Percentiles rank a stretch among this genome's conserved stretches.
Evolutionary conservation across 2,888 invertebrate species (phyloP).

Genomic region (Chaitophorus viminalis): DNA sequence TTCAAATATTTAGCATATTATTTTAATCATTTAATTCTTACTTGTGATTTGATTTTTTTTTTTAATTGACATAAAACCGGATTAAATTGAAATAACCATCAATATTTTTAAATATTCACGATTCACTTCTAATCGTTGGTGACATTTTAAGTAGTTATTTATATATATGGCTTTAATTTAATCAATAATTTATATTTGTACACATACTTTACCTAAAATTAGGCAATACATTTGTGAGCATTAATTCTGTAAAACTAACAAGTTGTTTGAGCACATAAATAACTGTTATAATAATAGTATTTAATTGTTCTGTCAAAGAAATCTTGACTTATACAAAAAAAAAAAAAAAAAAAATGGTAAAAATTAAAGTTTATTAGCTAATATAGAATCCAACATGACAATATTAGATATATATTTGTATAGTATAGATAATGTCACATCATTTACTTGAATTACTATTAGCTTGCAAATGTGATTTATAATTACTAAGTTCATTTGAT

Average conservation of each 20-base stretch:
- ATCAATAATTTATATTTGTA: too few relatives aligned
- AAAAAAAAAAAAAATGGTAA: neutral
- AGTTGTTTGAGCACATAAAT: slow-evolving; percentile 14
- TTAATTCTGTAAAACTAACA: slow-evolving; percentile 10
- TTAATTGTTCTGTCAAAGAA: neutral
- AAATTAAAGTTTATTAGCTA: neutral
- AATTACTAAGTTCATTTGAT: too few relatives aligned
- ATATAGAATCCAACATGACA: neutral
- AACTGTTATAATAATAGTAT: neutral
- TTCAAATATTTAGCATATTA: neutral
- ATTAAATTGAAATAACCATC: slow-evolving; percentile 36
- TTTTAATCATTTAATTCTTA: slow-evolving; percentile 7
- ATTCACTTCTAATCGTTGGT: neutral
- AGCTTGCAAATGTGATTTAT: neutral
- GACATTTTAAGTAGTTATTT: slow-evolving; percentile 30
- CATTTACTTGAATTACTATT: neutral
- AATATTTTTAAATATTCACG: neutral
- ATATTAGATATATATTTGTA: slow-evolving; percentile 1
- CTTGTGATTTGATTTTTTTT: slow-evolving; percentile 1
- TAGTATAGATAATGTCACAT: neutral
- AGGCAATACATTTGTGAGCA: slow-evolving; percentile 3
- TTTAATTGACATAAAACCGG: slow-evolving; percentile 34
- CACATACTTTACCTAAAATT: neutral
- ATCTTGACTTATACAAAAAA: neutral
- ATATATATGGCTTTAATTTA: neutral